Evolutionary conservation across 2,888 invertebrate species (phyloP).

Genomic region (Blomia tropicalis): DNA sequence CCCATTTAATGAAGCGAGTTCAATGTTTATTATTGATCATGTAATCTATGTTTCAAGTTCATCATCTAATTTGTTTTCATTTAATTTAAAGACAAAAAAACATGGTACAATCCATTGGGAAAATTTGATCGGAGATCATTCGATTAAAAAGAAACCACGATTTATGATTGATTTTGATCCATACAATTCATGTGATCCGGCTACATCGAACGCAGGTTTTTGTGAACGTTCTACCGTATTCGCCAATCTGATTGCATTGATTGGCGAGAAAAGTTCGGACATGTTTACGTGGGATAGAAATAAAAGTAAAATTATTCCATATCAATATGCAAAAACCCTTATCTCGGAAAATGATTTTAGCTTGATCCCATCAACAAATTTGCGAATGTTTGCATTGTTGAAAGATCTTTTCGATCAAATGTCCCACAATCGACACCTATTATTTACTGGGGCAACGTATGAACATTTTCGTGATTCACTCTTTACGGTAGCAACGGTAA

Average conservation of each 20-base stretch:
- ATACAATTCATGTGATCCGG: neutral
- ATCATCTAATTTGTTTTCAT: too few relatives aligned
- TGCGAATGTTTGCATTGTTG: neutral
- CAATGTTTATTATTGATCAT: too few relatives aligned
- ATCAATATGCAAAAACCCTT: neutral
- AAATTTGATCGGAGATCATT: too few relatives aligned
- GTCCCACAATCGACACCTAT: neutral
- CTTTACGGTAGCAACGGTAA: neutral
- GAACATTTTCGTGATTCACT: neutral
- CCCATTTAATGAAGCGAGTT: too few relatives aligned
- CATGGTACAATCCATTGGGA: too few relatives aligned
- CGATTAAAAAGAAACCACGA: too few relatives aligned
- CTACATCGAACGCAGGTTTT: neutral
- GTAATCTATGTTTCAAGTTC: too few relatives aligned
- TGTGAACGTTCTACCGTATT: neutral
- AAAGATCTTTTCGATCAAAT: neutral
- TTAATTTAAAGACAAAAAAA: too few relatives aligned
- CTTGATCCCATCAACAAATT: neutral
- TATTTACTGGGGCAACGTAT: neutral
- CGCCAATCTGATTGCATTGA: neutral
- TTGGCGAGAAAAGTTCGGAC: neutral
- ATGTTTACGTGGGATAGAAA: neutral
- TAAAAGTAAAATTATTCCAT: neutral
- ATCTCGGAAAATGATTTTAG: neutral
- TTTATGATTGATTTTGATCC: too few relatives aligned